phyloP scores from a whole-genome alignment of 2,888 invertebrate genomes.

The Megalurothrips usitatus region DNA sequence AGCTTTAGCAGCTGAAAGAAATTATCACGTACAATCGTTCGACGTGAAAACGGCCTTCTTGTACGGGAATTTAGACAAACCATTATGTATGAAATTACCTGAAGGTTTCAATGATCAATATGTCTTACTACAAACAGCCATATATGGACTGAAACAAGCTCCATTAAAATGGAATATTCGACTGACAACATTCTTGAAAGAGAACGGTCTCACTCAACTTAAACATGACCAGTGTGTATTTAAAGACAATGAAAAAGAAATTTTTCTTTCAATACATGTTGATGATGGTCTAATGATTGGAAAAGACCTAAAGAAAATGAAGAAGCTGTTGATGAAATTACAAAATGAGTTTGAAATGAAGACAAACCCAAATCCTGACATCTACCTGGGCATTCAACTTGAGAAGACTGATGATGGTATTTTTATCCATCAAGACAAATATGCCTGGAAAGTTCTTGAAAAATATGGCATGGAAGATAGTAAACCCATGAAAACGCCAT shows the following conservation, averaged over 20 bases:
- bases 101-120: constrained; percentile 33
- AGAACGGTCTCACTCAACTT: constrained; percentile 31
- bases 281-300: constrained; percentile 34
- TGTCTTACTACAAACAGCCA: constrained; percentile 33
- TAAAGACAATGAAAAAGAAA: constrained; percentile 29
- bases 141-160: constrained; percentile 36
- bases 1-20: constrained; percentile 30
- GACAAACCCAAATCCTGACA: neutral
- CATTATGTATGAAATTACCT: constrained; percentile 34
- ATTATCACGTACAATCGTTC: constrained; percentile 31
- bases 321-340: neutral
- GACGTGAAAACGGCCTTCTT: constrained; percentile 36
- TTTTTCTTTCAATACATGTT: constrained; percentile 34
- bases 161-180: constrained; percentile 35
- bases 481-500: neutral
- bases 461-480: constrained; percentile 6
- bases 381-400: constrained; percentile 4
- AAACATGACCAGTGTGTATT: constrained; percentile 34
- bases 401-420: constrained; percentile 32
- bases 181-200: constrained; percentile 32
- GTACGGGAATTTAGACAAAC: constrained; percentile 34
- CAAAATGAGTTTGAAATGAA: constrained; percentile 1
- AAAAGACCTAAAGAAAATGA: constrained; percentile 32
- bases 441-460: constrained; percentile 32
- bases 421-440: constrained; percentile 35